phyloP scores from a whole-genome alignment of 2,113 vertebrate species.

The Axis porcinus region DNA sequence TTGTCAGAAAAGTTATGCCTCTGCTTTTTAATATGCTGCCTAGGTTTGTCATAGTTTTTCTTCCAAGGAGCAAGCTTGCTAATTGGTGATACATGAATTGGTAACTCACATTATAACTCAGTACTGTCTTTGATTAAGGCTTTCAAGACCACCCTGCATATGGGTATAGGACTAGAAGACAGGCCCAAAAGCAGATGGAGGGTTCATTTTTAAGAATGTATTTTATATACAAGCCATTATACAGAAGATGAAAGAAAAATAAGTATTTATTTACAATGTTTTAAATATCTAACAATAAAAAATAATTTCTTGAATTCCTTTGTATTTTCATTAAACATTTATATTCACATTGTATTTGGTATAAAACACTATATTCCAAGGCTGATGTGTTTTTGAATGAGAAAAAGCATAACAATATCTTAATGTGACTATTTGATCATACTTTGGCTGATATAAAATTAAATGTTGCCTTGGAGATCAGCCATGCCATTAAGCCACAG shows the following conservation, averaged over 20 bases:
- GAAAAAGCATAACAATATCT: neutral
- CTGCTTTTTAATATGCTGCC: neutral
- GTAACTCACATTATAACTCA: neutral
- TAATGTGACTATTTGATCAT: neutral
- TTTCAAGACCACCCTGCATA: neutral
- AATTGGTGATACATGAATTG: neutral
- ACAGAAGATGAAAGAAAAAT: neutral
- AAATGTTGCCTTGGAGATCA: neutral
- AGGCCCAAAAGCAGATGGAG: fast-evolving
- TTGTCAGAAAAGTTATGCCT: neutral
- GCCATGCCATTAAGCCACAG: neutral
- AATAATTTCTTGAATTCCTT: neutral
- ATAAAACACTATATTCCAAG: neutral
- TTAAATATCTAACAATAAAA: neutral
- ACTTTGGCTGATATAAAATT: neutral
- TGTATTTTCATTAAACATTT: neutral
- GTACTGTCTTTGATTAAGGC: neutral
- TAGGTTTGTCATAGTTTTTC: neutral
- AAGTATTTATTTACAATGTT: neutral
- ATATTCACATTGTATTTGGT: neutral
- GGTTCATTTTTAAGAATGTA: neutral
- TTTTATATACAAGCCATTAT: neutral
- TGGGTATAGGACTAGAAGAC: neutral
- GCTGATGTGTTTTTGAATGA: neutral
- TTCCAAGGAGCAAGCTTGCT: neutral